Evolutionary conservation across 2,888 invertebrate species (phyloP), one percentile per base, ranked within the genome.

Genomic region (Vandiemenella viatica): DNA sequence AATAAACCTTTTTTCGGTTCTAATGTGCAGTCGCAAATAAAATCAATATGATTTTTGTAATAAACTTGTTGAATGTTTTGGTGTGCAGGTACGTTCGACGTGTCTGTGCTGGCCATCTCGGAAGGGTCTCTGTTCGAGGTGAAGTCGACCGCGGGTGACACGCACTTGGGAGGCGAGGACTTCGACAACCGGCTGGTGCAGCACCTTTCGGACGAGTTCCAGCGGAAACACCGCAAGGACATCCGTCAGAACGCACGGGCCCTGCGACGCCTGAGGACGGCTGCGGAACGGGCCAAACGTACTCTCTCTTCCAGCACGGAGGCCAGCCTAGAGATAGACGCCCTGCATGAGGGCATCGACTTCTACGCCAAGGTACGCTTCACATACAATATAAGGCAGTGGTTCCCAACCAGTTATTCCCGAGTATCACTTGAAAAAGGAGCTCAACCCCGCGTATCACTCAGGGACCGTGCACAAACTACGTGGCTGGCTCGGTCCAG

Each of bases 171-270:
- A 4, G 83, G 83, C 13, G 83, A 84, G 68, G 83, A 84, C 61
- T 82, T 89, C 56, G 88, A 88, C 57, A 83, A 77, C 61, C 74
- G 86, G 48, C 69, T 89, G 66, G 85, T 89, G 1, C 80, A 78
- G 54, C 78, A 84, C 61, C 84, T 89, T 60, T 73, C 76, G 5
- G 76, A 83, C 54, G 88, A 89, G 63, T 88, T 88, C 61, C 77
- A 82, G 63, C 70, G 77, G 37, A 84, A 83, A 62, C 78, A 75
- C 61, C 80, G 80, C 59, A 80, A 83, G 63, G 83, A 87, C 61
- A 56, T 87, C 51, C 64, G 70, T 16, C 63, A 64, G 17, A 83
- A 82, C 64, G 72, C 79, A 4, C 70, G 83, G 52, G 79, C 83
- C 22, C 53, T 83, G 46, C 69, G 83, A 44, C 74, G 83, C 45